phyloP scores from a whole-genome alignment of 2,113 vertebrate genomes.

The Tyto alba region DNA sequence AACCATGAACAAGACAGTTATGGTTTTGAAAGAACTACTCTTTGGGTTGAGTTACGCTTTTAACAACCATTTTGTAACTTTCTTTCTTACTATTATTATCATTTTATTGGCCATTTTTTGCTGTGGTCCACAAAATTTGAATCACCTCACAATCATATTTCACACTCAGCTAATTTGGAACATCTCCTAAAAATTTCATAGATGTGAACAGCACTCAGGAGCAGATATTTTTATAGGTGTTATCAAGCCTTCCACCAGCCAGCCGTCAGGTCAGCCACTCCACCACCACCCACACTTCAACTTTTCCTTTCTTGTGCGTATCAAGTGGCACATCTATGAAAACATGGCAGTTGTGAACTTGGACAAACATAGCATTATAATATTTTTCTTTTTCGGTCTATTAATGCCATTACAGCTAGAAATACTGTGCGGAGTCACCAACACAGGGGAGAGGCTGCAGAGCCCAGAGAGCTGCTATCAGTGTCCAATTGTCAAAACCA shows the following conservation, averaged over 20 bases:
- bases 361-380: background rate
- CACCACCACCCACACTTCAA: background rate
- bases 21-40: background rate
- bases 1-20: background rate
- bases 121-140: background rate
- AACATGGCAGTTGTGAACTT: background rate
- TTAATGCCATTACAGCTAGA: background rate
- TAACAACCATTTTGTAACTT: background rate
- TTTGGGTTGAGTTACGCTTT: background rate
- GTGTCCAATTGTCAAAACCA: background rate
- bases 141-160: constrained; percentile 12
- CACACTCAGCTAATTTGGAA: background rate
- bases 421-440: background rate
- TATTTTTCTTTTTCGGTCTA: background rate
- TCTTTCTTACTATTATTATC: background rate
- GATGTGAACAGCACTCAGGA: background rate
- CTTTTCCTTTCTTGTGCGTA: background rate
- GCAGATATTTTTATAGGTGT: background rate
- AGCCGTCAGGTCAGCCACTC: background rate
- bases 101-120: constrained; percentile 18
- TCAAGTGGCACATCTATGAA: background rate
- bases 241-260: background rate
- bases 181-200: background rate
- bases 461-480: background rate
- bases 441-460: background rate